Evolutionary conservation across 2,113 vertebrate genomes (phyloP), one percentile per base, ranked within the genome.

Genomic region (Etheostoma cragini): DNA sequence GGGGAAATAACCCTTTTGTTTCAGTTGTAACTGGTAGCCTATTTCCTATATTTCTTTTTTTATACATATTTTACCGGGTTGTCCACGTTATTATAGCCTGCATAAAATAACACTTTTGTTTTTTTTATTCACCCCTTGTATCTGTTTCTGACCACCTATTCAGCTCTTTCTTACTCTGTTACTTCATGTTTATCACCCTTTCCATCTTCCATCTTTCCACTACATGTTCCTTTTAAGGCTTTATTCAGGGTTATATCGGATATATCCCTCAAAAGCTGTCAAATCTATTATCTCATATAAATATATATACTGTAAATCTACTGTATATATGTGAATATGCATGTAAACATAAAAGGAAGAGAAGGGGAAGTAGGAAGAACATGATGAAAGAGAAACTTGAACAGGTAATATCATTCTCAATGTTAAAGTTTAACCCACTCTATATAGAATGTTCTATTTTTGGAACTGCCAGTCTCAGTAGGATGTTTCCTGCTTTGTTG

Each of bases 351-450:
- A 60, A 15, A 4, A 38, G 22, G 22, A 79, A 47, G 38, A 38
- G n/a, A 54, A 33, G 26, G 30, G 0, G 6, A 60, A 15, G 33
- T 52, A 15, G 14, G 15, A 11, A 57, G 15, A 68, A 19, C 42
- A 45, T 21, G 8, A 16, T 12, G 8, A 64, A 6, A 57, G 14
- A 22, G 4, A 56, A 54, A 60, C 33, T 30, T 38, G n/a, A 65
- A 72, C 19, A 65, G 35, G 49, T 54, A 72, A 63, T 63, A 58
- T 52, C 1, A 52, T 67, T 21, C 6, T 77, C 17, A 56, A 16
- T 66, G 57, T 72, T 74, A 56, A 57, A 71, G 12, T 78, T 57
- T 21, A 76, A 82, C 71, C 53, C 53, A 33, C 30, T 60, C 4
- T 65, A 4, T 15, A 50, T 50, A 16, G 30, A 53, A 2, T 22